Evolutionary conservation across 2,113 vertebrate genomes (phyloP).

Genomic region (Phrynosoma platyrhinos): DNA sequence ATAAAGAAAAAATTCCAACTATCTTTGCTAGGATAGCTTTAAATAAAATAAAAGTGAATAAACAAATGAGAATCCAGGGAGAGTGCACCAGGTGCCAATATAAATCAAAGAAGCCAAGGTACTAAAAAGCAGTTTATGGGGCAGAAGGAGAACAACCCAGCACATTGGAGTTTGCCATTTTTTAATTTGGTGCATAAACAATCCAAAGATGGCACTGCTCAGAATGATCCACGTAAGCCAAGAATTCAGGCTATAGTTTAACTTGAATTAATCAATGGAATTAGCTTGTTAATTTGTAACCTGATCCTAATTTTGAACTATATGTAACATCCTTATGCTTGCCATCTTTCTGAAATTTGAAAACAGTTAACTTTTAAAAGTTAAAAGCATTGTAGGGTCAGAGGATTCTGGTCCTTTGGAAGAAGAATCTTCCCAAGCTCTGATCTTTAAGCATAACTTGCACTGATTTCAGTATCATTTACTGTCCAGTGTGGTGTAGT

Average conservation of each 20-base stretch:
- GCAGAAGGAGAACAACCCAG: background rate
- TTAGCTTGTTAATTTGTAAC: background rate
- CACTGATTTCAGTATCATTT: background rate
- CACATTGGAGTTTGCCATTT: background rate
- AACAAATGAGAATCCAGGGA: background rate
- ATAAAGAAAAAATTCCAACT: no score
- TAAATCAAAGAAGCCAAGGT: background rate
- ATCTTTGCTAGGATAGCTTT: background rate
- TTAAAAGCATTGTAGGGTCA: no score
- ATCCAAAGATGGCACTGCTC: no score
- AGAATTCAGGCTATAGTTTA: background rate
- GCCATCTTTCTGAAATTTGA: no score
- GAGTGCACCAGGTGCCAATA: background rate
- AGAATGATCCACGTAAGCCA: background rate
- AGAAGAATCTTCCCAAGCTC: no score
- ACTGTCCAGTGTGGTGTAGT: background rate
- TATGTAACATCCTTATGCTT: background rate
- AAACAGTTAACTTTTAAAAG: no score
- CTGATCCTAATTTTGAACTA: background rate
- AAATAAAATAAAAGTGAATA: background rate
- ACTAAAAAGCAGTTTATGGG: background rate
- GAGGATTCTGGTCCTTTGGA: no score
- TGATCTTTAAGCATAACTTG: no score
- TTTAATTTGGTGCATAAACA: background rate
- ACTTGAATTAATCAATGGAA: background rate